These are phyloP conservation scores for Bombyx mori DNA, from an alignment of 1,140 invertebrate genomes.

Conservation along the genomic window ASM3026992v2 NC_085117.1:6874501-6875000, in stretches of 20 bases:
- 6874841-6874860: conserved; percentile 23
- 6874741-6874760: conserved; percentile 6
- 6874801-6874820: conserved; percentile 31
- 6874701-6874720: too few relatives aligned
- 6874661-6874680: too few relatives aligned
- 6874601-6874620: too few relatives aligned
- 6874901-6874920: conserved; percentile 37
- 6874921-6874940: conserved; percentile 62
- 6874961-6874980: conserved; percentile 55
- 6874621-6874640: too few relatives aligned
- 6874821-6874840: conserved; percentile 69
- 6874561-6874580: too few relatives aligned
- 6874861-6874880: too few relatives aligned
- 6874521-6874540: too few relatives aligned
- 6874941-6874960: conserved; percentile 43
- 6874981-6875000: conserved; percentile 50
- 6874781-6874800: conserved; percentile 17
- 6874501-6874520: too few relatives aligned
- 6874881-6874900: background rate
- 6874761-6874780: conserved; percentile 6
- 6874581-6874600: too few relatives aligned
- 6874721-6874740: background rate
- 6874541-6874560: too few relatives aligned
- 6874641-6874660: too few relatives aligned
- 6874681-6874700: too few relatives aligned